Evolutionary conservation across 2,113 vertebrate species (phyloP), one percentile per base, ranked within the genome.

Genomic region (Benitochromis conjunctus): DNA sequence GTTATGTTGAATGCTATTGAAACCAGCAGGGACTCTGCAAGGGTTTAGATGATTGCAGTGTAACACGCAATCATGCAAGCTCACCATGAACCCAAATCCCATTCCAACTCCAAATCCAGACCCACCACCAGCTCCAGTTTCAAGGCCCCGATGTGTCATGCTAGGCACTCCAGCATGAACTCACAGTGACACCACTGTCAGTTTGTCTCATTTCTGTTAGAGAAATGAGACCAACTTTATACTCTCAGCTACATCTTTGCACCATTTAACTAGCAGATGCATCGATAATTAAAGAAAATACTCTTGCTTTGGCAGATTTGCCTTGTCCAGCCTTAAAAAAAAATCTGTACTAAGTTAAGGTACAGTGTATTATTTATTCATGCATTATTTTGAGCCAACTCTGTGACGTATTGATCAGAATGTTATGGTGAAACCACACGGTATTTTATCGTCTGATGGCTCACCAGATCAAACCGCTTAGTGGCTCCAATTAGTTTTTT

Each of bases 11-110:
- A 55, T 74, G 69, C 53, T 86, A 71, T 57, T 80, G 80, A 85
- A 85, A 79, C 66, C 88, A 86, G 84, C 76, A 71, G 82, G 91
- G 71, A 88, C 36, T 71, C 81, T 91, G 89, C 85, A 60, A 88
- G 84, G 79, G 71, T 82, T 93, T 62, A 56, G 56, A 91, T 92
- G 84, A 95, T 94, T 93, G 89, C 85, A 80, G 79, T 26, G 43
- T 76, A 87, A 93, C 93, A 94, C 83, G 90, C 93, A 85, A 95
- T 66, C 84, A 79, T 48, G 85, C 79, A 53, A 85, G 81, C 79
- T 86, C 84, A 86, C 89, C 31, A 79, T 82, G 48, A 87, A 79
- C 81, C 85, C 46, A 76, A 86, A 85, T 89, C 87, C 54, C 4
- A 21, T 64, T 90, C 88, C 77, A 81, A 41, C 79, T 91, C 46